Conservation (phyloP, 2,113 vertebrate genomes). For the Misgurnus mizolepis region DNA sequence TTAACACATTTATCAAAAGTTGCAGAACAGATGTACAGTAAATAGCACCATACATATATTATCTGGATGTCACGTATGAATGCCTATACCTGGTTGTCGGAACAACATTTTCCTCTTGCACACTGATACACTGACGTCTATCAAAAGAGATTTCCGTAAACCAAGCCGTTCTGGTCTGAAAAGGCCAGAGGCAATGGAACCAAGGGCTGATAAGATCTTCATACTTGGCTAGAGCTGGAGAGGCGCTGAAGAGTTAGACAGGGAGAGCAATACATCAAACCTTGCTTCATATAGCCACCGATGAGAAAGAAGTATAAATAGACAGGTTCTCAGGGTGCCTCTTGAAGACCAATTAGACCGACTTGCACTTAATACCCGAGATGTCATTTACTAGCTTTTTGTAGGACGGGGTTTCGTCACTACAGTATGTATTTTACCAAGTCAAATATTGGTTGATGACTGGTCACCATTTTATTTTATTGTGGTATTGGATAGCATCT, state of each 20-base stretch:
- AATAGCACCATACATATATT: not conserved
- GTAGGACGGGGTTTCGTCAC: not conserved
- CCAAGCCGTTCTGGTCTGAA: constrained; percentile 40
- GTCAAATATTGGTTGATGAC: not conserved
- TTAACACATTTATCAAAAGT: not conserved
- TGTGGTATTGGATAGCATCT: not conserved
- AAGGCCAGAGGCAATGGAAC: constrained; percentile 53
- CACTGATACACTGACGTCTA: constrained; percentile 41
- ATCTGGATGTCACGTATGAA: constrained; percentile 10
- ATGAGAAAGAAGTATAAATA: constrained; percentile 37
- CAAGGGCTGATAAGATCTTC: constrained; percentile 64
- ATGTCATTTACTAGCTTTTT: constrained; percentile 27
- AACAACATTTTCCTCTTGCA: constrained; percentile 41
- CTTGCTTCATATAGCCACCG: constrained; percentile 39
- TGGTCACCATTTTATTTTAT: not conserved
- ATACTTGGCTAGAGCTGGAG: constrained; percentile 63
- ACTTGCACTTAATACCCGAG: constrained; percentile 45
- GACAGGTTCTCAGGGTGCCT: constrained; percentile 52
- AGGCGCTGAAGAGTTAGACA: constrained; percentile 60
- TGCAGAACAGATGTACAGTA: not conserved
- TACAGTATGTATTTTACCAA: not conserved
- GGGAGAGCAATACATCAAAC: constrained; percentile 62
- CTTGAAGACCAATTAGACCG: constrained; percentile 42
- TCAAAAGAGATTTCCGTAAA: constrained; percentile 54
- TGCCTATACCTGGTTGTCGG: constrained; percentile 11